A percentile compares a stretch with the other conserved stretches of the same genome.
These are phyloP conservation scores for Nephila pilipes DNA, from an alignment of 1,140 invertebrate genomes.

Conservation along the genomic window DNA sequence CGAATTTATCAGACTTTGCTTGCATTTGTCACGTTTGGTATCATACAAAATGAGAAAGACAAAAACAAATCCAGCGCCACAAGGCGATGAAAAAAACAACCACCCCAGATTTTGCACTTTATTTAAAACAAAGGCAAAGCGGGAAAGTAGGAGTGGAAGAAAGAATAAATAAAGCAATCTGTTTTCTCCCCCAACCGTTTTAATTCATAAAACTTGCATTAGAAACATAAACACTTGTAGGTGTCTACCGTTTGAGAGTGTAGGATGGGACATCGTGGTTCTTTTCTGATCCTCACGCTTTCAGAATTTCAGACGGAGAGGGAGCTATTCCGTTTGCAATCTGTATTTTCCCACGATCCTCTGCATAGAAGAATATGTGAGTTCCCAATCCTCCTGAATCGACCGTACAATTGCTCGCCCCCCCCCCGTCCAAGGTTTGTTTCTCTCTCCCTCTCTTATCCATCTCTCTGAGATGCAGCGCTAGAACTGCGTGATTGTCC, in stretches of 20 bases:
- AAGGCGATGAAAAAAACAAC: conserved; percentile 6
- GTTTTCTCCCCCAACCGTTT: not conserved
- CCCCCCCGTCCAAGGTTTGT: not conserved
- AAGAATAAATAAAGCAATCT: conserved; percentile 46
- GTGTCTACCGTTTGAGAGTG: conserved; percentile 22
- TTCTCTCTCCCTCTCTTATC: not conserved
- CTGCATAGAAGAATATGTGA: conserved; percentile 6
- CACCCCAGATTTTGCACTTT: conserved; percentile 15
- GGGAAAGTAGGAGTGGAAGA: not conserved
- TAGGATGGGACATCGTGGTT: conserved; percentile 37
- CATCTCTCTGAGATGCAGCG: not conserved
- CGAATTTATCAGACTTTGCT: conserved; percentile 59
- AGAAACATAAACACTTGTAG: conserved; percentile 46
- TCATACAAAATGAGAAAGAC: conserved; percentile 28
- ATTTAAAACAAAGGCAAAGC: not conserved
- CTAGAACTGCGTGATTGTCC: conserved; percentile 29
- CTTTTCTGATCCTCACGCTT: conserved; percentile 12
- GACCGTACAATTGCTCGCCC: not conserved
- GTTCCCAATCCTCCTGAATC: conserved; percentile 43
- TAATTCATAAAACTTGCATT: conserved; percentile 65
- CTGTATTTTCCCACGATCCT: conserved; percentile 60
- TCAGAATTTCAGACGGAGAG: not conserved
- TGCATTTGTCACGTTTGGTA: conserved; percentile 57
- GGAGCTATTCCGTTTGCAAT: conserved; percentile 53
- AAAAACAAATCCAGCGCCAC: not conserved